Percentiles rank a stretch among this genome's conserved stretches.
Conservation (phyloP, 1,140 invertebrate species). For the Aphis craccivora region DNA sequence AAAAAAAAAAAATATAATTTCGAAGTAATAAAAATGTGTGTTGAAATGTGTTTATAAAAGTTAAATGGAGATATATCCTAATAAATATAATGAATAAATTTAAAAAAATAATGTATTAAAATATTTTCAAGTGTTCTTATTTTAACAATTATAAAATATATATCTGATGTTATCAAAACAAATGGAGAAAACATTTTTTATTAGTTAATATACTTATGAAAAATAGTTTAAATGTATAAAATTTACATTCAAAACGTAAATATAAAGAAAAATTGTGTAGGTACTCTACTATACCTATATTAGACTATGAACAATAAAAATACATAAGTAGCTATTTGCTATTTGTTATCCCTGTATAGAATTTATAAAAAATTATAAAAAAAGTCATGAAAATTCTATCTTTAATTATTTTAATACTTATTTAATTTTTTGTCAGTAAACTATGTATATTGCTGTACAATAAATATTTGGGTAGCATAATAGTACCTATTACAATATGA, state of each 20-base stretch:
- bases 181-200: too few species aligned
- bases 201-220: too few species aligned
- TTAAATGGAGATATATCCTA: too few species aligned
- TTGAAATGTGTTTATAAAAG: too few species aligned
- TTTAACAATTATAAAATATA: neutral
- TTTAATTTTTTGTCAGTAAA: neutral
- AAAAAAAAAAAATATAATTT: too few species aligned
- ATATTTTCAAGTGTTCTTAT: neutral
- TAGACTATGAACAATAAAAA: neutral
- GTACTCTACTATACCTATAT: neutral
- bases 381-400: neutral
- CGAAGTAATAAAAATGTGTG: too few species aligned
- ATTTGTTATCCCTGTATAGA: neutral
- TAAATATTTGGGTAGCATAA: neutral
- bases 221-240: neutral
- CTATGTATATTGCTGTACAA: neutral
- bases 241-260: neutral
- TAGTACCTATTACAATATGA: constrained; percentile 3
- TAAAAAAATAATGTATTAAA: too few species aligned
- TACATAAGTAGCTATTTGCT: neutral
- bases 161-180: neutral
- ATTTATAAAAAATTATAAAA: neutral
- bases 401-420: neutral
- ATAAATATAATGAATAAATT: too few species aligned
- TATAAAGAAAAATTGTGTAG: neutral